A percentile compares a stretch with the other conserved stretches of the same genome.
phyloP scores from a whole-genome alignment of 2,113 vertebrate genomes.

The Paradoxurus hermaphroditus region DNA sequence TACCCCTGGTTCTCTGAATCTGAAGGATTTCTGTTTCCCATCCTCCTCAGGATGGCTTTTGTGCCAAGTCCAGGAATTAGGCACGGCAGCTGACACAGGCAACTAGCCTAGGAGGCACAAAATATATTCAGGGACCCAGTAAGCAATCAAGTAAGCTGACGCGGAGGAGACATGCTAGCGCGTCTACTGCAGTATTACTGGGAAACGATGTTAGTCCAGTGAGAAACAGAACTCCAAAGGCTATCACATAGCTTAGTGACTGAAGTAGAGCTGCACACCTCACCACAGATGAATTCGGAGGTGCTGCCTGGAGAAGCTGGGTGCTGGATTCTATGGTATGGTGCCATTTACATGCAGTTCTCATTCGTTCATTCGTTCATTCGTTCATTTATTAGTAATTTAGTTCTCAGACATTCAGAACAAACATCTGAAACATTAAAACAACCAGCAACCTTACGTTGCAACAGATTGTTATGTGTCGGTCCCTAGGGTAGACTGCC shows the following conservation, averaged over 20 bases:
- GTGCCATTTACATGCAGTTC: neutral
- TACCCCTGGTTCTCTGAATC: neutral
- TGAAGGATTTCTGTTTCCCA: neutral
- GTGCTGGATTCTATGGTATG: too few species aligned
- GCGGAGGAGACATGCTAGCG: neutral
- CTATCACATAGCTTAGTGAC: neutral
- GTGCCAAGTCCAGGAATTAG: neutral
- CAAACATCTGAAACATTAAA: neutral
- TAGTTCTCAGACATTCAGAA: neutral
- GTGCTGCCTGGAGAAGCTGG: neutral
- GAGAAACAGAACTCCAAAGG: neutral
- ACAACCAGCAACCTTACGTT: neutral
- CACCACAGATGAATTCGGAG: too few species aligned
- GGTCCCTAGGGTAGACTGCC: neutral
- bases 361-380: too few species aligned
- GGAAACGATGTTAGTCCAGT: neutral
- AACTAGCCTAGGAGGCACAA: neutral
- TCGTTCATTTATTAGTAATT: too few species aligned
- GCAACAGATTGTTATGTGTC: neutral
- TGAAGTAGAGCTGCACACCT: neutral
- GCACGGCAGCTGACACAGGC: neutral
- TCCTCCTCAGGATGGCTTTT: neutral
- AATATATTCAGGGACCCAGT: neutral
- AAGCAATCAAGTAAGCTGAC: neutral
- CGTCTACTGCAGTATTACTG: neutral